Evolutionary conservation across 2,113 vertebrate genomes (phyloP), one percentile per base, ranked within the genome.

Genomic region (Gallinago paraguaiae): DNA sequence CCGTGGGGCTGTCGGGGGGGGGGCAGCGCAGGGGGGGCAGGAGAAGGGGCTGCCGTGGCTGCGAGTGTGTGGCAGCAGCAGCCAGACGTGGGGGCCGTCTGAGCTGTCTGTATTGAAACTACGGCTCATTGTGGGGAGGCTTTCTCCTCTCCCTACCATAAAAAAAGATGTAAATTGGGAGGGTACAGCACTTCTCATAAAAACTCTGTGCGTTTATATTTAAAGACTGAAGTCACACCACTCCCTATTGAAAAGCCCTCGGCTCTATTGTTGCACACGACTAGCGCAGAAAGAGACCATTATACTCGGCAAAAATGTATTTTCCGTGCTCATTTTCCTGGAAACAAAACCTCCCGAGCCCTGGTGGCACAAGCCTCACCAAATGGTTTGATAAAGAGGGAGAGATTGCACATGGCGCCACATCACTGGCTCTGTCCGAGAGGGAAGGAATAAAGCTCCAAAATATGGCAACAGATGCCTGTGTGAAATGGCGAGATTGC

Each of bases 401-500:
- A 77, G 95, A 56, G 67, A 91, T 90, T 43, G 68, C 63, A 65
- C 94, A 81, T 83, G 91, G 88, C 70, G 81, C 39, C 24, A n/a
- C 53, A 76, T 72, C 79, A 30, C 82, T 2, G 7, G 53, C 95
- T 94, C 94, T 2, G 5, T 95, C 92, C n/a, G 59, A 90, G 94
- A 87, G 75, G 64, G 69, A 82, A 86, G 86, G 90, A 82, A 76
- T 76, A 95, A 94, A 96, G 93, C 80, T 86, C 87, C 57, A 59
- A 94, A 97, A 96, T 86, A 88, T 48, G 83, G 97, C 94, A 97
- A 90, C 98, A 98, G 97, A 97, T 98, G 97, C 97, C 86, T 35
- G 64, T 65, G 83, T 82, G 96, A 90, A 94, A 88, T 79, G 90
- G 88, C 8, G 51, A 95, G 95, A 83, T 88, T 69, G 90, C 53